Evolutionary conservation across 2,113 vertebrate genomes (phyloP), one percentile per base, ranked within the genome.

Genomic region (Neodontobutis hainanensis): DNA sequence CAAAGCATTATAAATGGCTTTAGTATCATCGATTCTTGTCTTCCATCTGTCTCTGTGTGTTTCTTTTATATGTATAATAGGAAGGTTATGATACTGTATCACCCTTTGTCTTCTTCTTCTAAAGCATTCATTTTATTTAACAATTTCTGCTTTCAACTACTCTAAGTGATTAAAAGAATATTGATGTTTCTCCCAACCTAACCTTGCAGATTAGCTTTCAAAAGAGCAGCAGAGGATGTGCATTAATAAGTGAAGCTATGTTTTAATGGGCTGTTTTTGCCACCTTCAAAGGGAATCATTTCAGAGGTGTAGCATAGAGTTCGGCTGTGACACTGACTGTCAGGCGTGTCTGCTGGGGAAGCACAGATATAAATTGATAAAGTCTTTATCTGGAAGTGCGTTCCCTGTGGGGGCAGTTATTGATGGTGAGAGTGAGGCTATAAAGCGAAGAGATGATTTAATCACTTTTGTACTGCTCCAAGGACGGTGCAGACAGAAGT

Each of bases 371-470:
- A 36, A 67, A 70, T 78, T 52, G 43, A 63, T 76, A 49, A 52
- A 38, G 27, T 57, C 45, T 73, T 61, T 58, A 61, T 57, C 34
- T 46, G 27, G 46, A 43, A 44, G 48, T 45, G n/a, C 49, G 43
- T 53, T 68, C 38, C 64, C 66, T 11, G 9, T 15, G 8, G 56
- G 53, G 75, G 56, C 65, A 63, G 47, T 72, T 75, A 68, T 69
- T 78, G 49, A 85, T 73, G 56, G 71, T 11, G 36, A 11, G 14
- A 43, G 63, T 19, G 27, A 63, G 27, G 40, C 48, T 36, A 11
- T 66, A 42, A 66, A 81, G 47, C 59, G 78, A 70, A 73, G 19
- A 12, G 38, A 58, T 9, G 45, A 80, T 66, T 70, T 77, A 82
- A 82, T 85, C 74, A 68, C 67, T 61, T 75, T 55, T 9, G 35